Conservation (phyloP, 2,888 invertebrate species). For the Busseola fusca region DNA sequence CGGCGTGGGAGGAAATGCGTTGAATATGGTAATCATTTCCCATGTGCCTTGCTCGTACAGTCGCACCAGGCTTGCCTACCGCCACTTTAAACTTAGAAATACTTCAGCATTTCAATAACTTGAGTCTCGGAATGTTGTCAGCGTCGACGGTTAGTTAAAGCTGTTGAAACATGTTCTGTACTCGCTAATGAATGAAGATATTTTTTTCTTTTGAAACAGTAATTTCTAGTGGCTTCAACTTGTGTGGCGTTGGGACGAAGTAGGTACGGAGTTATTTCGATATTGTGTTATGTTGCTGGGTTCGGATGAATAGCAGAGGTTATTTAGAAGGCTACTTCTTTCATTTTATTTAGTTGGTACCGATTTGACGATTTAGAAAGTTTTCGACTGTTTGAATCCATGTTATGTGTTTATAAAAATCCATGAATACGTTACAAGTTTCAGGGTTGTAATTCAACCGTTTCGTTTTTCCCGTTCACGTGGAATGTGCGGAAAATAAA, state of each 20-base stretch:
- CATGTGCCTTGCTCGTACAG: constrained; percentile 73
- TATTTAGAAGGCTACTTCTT: neutral
- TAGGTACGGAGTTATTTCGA: neutral
- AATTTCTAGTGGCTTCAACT: constrained; percentile 12
- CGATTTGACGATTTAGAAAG: neutral
- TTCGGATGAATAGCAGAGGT: neutral
- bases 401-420: neutral
- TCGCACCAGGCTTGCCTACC: constrained; percentile 63
- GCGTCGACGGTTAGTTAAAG: constrained; percentile 23
- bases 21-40: constrained; percentile 87
- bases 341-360: neutral
- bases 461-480: constrained; percentile 32
- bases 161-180: constrained; percentile 32
- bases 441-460: constrained; percentile 5
- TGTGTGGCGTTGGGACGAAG: constrained; percentile 13
- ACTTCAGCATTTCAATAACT: constrained; percentile 71
- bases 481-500: constrained; percentile 15
- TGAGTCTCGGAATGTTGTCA: constrained; percentile 45
- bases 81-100: constrained; percentile 79
- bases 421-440: constrained; percentile 25
- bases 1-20: constrained; percentile 77
- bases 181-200: constrained; percentile 38
- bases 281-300: neutral
- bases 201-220: constrained; percentile 41
- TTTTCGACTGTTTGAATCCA: neutral